Conservation (phyloP, 92 coral and sea anemone species). For the Hydrozoanthus gracilis region DNA sequence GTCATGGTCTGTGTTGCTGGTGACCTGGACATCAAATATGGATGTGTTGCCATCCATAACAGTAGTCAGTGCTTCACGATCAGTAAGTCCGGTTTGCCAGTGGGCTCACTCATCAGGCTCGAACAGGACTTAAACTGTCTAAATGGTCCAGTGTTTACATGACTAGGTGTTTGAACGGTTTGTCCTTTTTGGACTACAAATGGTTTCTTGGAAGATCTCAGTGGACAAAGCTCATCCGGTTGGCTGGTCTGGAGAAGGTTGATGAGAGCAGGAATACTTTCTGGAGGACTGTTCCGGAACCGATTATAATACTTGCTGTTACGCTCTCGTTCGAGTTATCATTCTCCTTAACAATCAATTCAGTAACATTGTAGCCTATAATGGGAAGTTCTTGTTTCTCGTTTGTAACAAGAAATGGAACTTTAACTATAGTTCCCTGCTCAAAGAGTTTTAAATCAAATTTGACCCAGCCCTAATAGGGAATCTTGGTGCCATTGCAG, state of each 20-base stretch:
- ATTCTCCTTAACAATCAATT: too few species aligned
- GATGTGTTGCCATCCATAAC: constrained; percentile 40
- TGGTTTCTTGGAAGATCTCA: too few species aligned
- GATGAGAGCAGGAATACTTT: not conserved
- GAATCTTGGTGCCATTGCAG: too few species aligned
- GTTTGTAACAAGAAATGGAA: constrained; percentile 42
- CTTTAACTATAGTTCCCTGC: constrained; percentile 20
- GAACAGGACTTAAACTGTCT: constrained; percentile 52
- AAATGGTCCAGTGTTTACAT: constrained; percentile 61
- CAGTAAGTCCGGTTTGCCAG: not conserved
- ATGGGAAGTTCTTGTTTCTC: not conserved
- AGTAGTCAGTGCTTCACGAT: not conserved
- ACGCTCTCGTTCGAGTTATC: too few species aligned
- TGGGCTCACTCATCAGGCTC: constrained; percentile 54
- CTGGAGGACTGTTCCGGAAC: constrained; percentile 21
- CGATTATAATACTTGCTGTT: constrained; percentile 30
- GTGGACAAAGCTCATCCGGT: constrained; percentile 31
- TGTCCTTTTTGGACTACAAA: constrained; percentile 30
- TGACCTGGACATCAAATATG: constrained; percentile 31
- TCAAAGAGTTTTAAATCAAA: not conserved
- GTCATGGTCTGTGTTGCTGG: constrained; percentile 55
- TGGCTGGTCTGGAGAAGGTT: constrained; percentile 25
- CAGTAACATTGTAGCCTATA: not conserved
- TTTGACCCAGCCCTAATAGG: too few species aligned
- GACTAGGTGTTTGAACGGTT: not conserved